phyloP scores from a whole-genome alignment of 2,888 invertebrate genomes.

The Strigamia maritima region DNA sequence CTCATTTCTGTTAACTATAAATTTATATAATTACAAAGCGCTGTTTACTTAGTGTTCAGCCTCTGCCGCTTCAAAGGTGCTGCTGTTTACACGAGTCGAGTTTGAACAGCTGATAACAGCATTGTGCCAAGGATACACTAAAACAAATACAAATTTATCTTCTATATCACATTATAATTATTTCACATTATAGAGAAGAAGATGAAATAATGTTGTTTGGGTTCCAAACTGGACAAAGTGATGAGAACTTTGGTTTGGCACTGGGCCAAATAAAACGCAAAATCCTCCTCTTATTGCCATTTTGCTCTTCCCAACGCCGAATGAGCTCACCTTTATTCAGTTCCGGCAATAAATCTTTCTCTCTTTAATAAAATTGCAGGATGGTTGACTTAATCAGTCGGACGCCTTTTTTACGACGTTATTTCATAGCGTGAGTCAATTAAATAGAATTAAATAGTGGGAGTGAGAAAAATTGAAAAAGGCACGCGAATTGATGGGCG shows the following conservation, averaged over 20 bases:
- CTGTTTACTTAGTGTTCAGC: background rate
- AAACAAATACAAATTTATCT: background rate
- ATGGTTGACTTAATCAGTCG: slow-evolving; percentile 32
- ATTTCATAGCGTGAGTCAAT: slow-evolving; percentile 5
- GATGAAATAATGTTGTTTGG: background rate
- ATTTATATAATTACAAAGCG: slow-evolving; percentile 6
- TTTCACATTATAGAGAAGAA: background rate
- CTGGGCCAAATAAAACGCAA: background rate
- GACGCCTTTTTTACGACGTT: slow-evolving; percentile 18
- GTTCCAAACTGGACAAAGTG: background rate
- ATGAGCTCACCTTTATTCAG: slow-evolving; percentile 19
- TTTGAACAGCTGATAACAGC: background rate
- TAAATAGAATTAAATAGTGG: slow-evolving; percentile 11
- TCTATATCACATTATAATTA: background rate
- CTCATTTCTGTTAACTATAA: background rate
- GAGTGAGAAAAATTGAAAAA: background rate
- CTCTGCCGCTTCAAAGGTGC: background rate
- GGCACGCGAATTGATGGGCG: slow-evolving; percentile 6
- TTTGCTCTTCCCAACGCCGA: background rate
- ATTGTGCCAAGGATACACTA: background rate
- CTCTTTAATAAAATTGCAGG: slow-evolving; percentile 30
- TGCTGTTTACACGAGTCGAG: background rate
- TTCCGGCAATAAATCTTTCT: slow-evolving; percentile 30
- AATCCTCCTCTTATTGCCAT: background rate
- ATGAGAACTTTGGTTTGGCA: slow-evolving; percentile 3